Conservation (phyloP, 2,113 vertebrate genomes). For the Zonotrichia leucophrys region DNA sequence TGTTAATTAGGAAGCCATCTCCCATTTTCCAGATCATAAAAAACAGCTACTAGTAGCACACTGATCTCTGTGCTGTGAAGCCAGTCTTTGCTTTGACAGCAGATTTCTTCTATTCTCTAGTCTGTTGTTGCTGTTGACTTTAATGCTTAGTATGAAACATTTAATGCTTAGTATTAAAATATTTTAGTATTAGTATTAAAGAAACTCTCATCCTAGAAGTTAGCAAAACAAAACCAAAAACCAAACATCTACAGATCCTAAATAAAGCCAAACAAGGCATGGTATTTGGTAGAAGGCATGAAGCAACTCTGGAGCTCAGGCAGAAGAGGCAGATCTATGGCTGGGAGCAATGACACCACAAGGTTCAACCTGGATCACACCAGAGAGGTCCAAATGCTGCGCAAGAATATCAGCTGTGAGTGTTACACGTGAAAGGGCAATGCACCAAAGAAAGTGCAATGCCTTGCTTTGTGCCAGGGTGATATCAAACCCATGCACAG, state of each 20-base stretch:
- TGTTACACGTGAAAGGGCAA: neutral
- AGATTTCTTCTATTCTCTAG: neutral
- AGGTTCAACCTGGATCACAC: neutral
- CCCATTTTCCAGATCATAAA: neutral
- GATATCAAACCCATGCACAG: neutral
- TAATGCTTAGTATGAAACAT: neutral
- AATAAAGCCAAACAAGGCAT: neutral
- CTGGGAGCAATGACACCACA: neutral
- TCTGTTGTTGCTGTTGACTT: neutral
- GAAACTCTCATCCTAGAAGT: neutral
- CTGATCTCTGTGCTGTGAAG: neutral
- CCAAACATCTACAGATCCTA: neutral
- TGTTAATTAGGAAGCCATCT: slow-evolving; percentile 9
- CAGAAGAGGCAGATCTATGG: neutral
- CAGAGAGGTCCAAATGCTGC: neutral
- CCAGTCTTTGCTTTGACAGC: neutral
- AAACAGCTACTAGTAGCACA: neutral
- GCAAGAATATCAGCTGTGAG: neutral
- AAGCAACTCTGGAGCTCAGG: neutral
- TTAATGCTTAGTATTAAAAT: too few species aligned
- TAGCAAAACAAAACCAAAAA: neutral
- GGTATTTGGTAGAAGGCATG: neutral
- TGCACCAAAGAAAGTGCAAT: neutral
- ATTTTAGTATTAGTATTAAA: neutral
- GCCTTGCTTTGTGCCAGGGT: neutral